Percentiles rank a stretch among this genome's conserved stretches.
Conservation (phyloP, 2,797 vertebrate species). For the Brachyalestes nurse region DNA sequence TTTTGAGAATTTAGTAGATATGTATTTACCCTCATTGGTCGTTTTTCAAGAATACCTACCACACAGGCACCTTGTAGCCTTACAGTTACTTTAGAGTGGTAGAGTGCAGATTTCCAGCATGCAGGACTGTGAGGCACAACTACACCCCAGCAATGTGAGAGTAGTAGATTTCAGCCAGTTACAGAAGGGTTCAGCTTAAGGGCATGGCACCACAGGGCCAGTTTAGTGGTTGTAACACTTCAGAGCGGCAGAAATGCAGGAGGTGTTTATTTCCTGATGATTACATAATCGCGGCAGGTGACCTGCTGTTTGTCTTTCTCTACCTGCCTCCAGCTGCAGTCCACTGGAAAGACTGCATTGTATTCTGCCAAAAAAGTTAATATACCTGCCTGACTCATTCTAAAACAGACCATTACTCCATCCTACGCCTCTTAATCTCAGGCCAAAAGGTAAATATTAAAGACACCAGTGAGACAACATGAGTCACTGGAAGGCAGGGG, state of each 20-base stretch:
- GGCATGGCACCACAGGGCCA: not conserved
- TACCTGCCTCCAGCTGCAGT: not conserved
- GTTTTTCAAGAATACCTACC: too few species aligned
- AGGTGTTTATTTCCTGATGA: conserved; percentile 41
- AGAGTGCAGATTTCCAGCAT: not conserved
- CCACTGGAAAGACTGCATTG: not conserved
- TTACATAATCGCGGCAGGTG: conserved; percentile 21
- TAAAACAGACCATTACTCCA: not conserved
- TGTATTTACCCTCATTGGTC: not conserved
- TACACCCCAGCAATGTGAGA: not conserved
- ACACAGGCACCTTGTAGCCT: not conserved
- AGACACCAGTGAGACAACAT: not conserved
- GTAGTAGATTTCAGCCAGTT: conserved; percentile 3
- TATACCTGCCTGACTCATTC: not conserved
- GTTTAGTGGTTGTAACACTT: conserved; percentile 1
- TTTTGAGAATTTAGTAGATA: not conserved
- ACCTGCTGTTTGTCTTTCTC: not conserved
- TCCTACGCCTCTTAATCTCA: not conserved
- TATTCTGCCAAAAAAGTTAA: not conserved
- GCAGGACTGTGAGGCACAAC: conserved; percentile 15
- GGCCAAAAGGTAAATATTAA: not conserved
- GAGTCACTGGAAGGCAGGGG: not conserved
- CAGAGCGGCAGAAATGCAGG: conserved; percentile 26
- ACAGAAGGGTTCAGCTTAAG: not conserved
- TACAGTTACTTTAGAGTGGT: not conserved